Conservation (phyloP, 2,113 vertebrate species). For the Alligator mississippiensis region DNA sequence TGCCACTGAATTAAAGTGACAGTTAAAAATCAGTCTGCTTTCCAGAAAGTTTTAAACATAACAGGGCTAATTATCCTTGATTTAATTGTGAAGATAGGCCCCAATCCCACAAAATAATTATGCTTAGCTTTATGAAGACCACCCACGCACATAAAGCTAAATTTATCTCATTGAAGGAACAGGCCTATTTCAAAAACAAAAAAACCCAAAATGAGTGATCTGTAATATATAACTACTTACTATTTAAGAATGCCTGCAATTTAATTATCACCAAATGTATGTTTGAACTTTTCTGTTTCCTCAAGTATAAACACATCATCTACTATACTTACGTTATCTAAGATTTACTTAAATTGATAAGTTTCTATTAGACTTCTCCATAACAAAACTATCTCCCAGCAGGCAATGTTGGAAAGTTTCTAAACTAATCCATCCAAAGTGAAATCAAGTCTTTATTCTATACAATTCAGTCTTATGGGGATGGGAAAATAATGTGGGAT, state of each 20-base stretch:
- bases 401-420: neutral
- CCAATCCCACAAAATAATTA: neutral
- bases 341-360: neutral
- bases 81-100: neutral
- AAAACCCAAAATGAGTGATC: neutral
- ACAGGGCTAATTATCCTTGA: neutral
- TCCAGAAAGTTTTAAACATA: neutral
- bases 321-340: neutral
- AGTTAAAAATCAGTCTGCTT: neutral
- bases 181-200: neutral
- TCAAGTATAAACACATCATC: neutral
- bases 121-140: neutral
- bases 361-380: neutral
- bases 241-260: neutral
- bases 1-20: neutral
- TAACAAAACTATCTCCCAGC: conserved; percentile 7
- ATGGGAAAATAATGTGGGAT: neutral
- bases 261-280: neutral
- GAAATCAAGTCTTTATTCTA: conserved; percentile 3
- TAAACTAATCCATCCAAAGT: conserved; percentile 32
- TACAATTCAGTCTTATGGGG: neutral
- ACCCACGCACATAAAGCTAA: neutral
- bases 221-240: neutral
- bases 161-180: neutral
- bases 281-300: neutral